Conservation (phyloP, 30 jellyfish, hydroid and myxozoan species). For the Cassiopea andromeda region DNA sequence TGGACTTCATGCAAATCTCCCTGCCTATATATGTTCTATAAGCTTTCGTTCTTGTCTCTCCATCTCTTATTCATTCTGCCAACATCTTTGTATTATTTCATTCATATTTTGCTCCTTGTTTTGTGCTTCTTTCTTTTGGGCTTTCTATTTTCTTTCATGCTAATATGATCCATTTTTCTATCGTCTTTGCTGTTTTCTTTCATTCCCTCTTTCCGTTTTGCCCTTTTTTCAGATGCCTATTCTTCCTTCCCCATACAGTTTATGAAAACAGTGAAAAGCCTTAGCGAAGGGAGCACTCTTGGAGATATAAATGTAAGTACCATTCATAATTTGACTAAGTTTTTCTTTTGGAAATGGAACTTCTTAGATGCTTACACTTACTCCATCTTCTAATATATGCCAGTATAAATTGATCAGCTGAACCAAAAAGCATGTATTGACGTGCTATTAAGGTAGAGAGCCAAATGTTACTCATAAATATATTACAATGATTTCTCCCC, state of each 20-base stretch:
- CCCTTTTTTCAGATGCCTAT: neutral
- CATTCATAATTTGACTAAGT: too few species aligned
- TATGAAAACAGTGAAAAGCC: constrained; percentile 44
- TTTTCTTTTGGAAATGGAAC: neutral
- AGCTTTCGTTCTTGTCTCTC: too few species aligned
- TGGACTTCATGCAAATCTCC: too few species aligned
- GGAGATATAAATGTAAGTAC: neutral
- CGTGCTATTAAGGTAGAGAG: neutral
- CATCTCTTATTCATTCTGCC: too few species aligned
- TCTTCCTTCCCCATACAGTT: constrained; percentile 14
- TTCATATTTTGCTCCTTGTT: too few species aligned
- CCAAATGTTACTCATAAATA: too few species aligned
- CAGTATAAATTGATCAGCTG: neutral
- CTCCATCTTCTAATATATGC: neutral
- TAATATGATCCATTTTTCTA: neutral
- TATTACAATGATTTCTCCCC: neutral
- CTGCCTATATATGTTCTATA: too few species aligned
- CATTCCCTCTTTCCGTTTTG: neutral
- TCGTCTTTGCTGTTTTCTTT: neutral
- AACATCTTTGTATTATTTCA: too few species aligned
- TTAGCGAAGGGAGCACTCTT: constrained; percentile 32
- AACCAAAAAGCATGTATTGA: neutral
- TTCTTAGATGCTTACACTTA: neutral
- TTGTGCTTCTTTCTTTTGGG: neutral
- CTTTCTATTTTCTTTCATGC: neutral